phyloP scores from a whole-genome alignment of 2,113 vertebrate species.

The Alaudala cheleensis region DNA sequence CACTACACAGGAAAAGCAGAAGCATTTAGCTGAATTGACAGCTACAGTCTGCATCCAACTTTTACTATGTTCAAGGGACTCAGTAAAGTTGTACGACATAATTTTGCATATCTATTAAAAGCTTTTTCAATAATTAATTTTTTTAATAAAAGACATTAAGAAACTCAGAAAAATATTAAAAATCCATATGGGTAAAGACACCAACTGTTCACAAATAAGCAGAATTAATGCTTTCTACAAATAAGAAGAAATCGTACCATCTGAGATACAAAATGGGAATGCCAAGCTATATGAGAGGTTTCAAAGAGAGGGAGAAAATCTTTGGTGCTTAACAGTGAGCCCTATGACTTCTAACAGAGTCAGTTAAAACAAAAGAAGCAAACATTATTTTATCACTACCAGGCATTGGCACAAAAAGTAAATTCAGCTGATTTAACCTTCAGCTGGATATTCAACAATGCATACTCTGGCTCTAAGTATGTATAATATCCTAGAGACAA shows the following conservation, averaged over 20 bases:
- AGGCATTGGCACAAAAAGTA: background rate
- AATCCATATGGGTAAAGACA: background rate
- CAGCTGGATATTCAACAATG: background rate
- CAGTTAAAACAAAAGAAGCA: constrained; percentile 14
- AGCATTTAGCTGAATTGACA: background rate
- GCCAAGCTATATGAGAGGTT: background rate
- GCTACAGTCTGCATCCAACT: background rate
- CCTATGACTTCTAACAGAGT: background rate
- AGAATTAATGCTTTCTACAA: background rate
- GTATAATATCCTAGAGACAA: background rate
- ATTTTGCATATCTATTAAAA: background rate
- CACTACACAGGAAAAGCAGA: background rate
- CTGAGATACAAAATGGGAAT: background rate
- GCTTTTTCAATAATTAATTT: background rate
- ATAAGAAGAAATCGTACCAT: background rate
- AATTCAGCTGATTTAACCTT: background rate
- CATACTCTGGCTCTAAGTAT: background rate
- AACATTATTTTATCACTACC: background rate
- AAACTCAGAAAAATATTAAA: background rate
- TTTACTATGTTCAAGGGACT: background rate
- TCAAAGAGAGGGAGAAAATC: background rate
- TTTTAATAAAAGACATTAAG: background rate
- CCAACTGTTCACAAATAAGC: background rate
- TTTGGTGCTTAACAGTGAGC: background rate
- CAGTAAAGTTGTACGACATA: background rate